Percentiles rank a stretch among this genome's conserved stretches.
phyloP scores from a whole-genome alignment of 2,888 invertebrate species.

The Pycnomerus fuliginosus region DNA sequence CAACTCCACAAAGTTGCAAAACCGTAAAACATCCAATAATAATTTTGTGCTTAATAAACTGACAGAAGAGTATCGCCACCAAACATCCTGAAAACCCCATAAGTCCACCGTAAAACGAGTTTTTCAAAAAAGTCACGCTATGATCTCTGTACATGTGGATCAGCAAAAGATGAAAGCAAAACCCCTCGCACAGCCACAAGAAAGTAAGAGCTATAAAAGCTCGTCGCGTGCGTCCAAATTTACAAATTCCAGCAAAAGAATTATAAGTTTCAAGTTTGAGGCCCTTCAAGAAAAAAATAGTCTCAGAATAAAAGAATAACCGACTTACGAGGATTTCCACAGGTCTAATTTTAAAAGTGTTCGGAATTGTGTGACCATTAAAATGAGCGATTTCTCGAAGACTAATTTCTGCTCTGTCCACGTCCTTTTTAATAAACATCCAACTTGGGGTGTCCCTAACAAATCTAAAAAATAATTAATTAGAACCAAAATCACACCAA shows the following conservation, averaged over 20 bases:
- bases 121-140: no score
- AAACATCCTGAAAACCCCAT: background rate
- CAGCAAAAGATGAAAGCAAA: background rate
- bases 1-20: background rate
- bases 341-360: background rate
- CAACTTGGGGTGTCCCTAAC: slow-evolving; percentile 2
- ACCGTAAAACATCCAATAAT: slow-evolving; percentile 1
- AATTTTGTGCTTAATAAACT: background rate
- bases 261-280: no score
- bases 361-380: background rate
- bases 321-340: background rate
- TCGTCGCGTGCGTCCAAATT: background rate
- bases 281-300: background rate
- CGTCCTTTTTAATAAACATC: background rate
- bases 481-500: background rate
- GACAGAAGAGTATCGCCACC: background rate
- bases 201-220: background rate
- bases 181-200: background rate
- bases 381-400: background rate
- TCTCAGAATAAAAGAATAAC: slow-evolving; percentile 1
- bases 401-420: background rate
- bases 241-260: background rate
- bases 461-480: slow-evolving; percentile 4
- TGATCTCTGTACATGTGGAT: background rate
- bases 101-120: background rate